Base-by-base conservation (phyloP, 2,888 invertebrate genomes). In the Resseliella maxima region DNA sequence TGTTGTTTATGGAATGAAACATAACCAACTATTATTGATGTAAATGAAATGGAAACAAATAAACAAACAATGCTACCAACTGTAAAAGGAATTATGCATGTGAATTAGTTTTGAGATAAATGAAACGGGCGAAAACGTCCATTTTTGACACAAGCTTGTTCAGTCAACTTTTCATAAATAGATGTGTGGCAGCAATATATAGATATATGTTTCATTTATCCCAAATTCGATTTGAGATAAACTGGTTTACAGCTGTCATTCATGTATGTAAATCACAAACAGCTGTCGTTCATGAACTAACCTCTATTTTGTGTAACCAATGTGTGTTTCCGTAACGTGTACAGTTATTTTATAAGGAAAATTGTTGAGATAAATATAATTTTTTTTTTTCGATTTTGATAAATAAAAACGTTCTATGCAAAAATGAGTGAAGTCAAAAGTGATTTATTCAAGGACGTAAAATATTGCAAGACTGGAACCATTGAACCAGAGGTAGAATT, bases 381-480 rank as follows among this genome's bases (percentile, higher is more conserved):
- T n/a, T 2, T 24, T 31, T 27, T 72, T 72, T 72, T 72, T 31
- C 31, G 31, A 31, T 31, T n/a, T 72, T 31, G 2, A 10, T 38
- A n/a, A 83, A 5, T 12, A 18, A 64, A 21, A 38, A 2, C 2
- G n/a, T 2, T 38, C 27, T 27, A 86, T 8, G 24, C 27, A 31
- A 87, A 83, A 86, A 87, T 86, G 87, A 85, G 86, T 85, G 85
- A 90, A 88, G 89, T 91, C 86, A 90, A 90, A 88, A 90, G 91
- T 86, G 90, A 90, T 89, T 88, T 97, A 89, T 97, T 97, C 91
- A 95, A 95, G 91, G 94, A 95, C 92, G 95, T 97, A 89, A 95
- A 95, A 90, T 97, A 94, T 92, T 96, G 94, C 92, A 92, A 95
- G 89, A 95, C 95, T 90, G 96, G 96, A 88, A 95, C 95, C 91